Evolutionary conservation across 2,888 invertebrate genomes (phyloP).

Genomic region (Phlogophora meticulosa): DNA sequence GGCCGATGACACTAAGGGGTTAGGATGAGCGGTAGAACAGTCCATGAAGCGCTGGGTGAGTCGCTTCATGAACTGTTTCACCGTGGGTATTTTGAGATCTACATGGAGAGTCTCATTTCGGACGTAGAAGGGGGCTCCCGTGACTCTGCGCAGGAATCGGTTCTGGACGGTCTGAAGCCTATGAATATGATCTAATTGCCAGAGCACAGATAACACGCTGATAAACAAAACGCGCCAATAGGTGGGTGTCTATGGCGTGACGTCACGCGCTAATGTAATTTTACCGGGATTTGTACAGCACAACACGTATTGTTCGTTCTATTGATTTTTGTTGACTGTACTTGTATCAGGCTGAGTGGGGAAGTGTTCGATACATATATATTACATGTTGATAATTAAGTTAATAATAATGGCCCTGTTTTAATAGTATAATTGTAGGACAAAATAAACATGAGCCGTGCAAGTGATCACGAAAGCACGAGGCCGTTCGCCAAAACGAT

Average conservation of each 20-base stretch:
- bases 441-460: background rate
- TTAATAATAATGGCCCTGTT: background rate
- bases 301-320: constrained; percentile 55
- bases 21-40: too few species aligned
- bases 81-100: too few species aligned
- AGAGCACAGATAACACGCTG: constrained; percentile 80
- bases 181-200: too few species aligned
- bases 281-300: constrained; percentile 71
- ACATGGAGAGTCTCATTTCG: too few species aligned
- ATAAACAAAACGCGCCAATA: constrained; percentile 78
- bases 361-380: background rate
- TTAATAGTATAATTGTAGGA: background rate
- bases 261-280: constrained; percentile 77
- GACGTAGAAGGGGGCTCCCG: too few species aligned
- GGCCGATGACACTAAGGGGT: too few species aligned
- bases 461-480: background rate
- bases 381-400: constrained; percentile 8
- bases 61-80: too few species aligned
- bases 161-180: too few species aligned
- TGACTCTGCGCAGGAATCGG: too few species aligned
- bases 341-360: constrained; percentile 7
- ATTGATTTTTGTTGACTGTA: constrained; percentile 61
- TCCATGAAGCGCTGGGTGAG: too few species aligned
- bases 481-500: too few species aligned
- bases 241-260: constrained; percentile 63